Base-by-base conservation (phyloP, 1,140 invertebrate species). In the Dryas iulia region DNA sequence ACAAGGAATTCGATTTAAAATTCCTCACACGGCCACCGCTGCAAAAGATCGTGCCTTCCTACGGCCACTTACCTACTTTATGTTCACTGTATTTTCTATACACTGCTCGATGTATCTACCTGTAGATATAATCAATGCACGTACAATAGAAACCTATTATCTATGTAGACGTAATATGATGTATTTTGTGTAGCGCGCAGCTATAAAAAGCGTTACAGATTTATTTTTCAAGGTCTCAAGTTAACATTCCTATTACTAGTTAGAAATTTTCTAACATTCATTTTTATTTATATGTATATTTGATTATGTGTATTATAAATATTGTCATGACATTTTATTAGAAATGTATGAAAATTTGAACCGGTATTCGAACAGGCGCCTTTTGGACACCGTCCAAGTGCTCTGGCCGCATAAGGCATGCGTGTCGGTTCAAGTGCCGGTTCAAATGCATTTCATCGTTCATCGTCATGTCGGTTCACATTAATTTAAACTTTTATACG, bases 1-100 rank as follows among this genome's bases (percentile, higher is more conserved):
- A 65, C 23, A 71, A 56, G 69, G 58, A 66, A 57, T 59, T 54
- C 18, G 18, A 66, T 12, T 71, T 71, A 71, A 64, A 57, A 71
- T 71, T 71, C 69, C 31, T 66, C 26, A 30, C 69, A 61, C 69
- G 62, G 12, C 24, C 18, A 39, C 35, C 47, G 62, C 33, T 60
- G 58, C 57, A 65, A 65, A 61, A 59, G 39, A 21, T 47, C 39
- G 39, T 47, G 39, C 39, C 39, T 47, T 47, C 39, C 39, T 47
- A 18, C 18, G 39, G 14, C 6, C 8, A 47, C 39, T 47, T 47
- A 47, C 18, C 5, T 8, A 47, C 39, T 47, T 21, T 18, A 47
- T 18, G 18, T n/a, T 21, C n/a, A 18, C 14, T 0, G 39, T 47
- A 47, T 47, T 47, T 47, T 47, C 14, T 21, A 47, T 18, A 47